Conservation (phyloP, 2,888 invertebrate genomes). For the Schizotus pectinicornis region DNA sequence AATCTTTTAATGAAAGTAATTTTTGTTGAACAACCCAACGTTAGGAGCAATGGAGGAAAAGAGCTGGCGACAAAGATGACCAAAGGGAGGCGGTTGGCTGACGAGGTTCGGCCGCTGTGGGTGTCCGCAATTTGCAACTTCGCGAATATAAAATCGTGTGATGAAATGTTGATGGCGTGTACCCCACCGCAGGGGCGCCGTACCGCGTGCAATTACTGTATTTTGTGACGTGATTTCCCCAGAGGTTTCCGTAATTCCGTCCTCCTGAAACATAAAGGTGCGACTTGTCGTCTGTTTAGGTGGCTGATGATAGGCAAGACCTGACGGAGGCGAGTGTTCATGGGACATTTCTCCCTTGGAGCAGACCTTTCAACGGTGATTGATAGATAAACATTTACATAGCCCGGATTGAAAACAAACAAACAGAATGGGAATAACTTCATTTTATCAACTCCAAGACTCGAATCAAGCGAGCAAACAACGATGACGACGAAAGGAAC, state of each 20-base stretch:
- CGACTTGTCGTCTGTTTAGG: conserved; percentile 23
- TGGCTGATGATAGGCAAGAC: conserved; percentile 4
- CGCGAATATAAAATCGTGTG: conserved; percentile 31
- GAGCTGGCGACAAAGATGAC: background rate
- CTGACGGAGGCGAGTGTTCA: background rate
- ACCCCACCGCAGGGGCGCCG: conserved; percentile 29
- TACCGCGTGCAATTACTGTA: conserved; percentile 43
- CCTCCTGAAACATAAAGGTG: conserved; percentile 31
- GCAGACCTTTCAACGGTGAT: conserved; percentile 19
- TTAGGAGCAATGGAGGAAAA: too few relatives aligned
- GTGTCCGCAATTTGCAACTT: conserved; percentile 16
- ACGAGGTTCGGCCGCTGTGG: background rate
- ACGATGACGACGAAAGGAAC: conserved; percentile 2
- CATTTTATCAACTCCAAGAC: conserved; percentile 17
- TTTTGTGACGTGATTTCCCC: conserved; percentile 49
- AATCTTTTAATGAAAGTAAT: too few relatives aligned
- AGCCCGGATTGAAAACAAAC: conserved; percentile 27
- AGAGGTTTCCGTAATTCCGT: conserved; percentile 37
- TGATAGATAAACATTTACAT: conserved; percentile 31
- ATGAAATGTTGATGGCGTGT: conserved; percentile 39
- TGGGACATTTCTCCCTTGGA: conserved; percentile 8
- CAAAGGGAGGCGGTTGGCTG: background rate
- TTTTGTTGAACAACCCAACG: too few relatives aligned
- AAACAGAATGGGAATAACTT: conserved; percentile 23
- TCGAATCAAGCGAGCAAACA: conserved; percentile 20